Conservation (phyloP, 2,113 vertebrate genomes). For the Chrysochloris asiatica region DNA sequence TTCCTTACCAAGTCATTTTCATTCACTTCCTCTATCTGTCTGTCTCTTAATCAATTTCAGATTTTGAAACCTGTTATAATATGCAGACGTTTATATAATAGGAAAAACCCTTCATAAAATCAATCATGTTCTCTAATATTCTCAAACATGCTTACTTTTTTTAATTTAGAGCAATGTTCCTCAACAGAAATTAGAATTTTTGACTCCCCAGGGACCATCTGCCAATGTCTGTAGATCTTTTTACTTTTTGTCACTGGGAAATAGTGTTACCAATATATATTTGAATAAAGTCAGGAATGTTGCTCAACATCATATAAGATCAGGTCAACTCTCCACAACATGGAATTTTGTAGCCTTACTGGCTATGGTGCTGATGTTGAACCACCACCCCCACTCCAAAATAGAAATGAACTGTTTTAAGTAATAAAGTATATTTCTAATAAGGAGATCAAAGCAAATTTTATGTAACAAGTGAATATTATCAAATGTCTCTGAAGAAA, state of each 20-base stretch:
- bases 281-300: neutral
- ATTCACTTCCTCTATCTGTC: neutral
- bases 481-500: neutral
- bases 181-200: accelerated
- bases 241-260: neutral
- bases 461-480: neutral
- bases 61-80: neutral
- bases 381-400: neutral
- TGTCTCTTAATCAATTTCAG: neutral
- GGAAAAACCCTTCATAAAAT: neutral
- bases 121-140: neutral
- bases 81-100: neutral
- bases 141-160: neutral
- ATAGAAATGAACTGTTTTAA: neutral
- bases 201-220: neutral
- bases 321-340: accelerated
- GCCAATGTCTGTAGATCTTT: neutral
- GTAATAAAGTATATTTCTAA: neutral
- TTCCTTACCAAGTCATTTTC: neutral
- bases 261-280: accelerated
- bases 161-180: neutral
- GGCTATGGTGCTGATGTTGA: neutral
- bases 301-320: neutral
- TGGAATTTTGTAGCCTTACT: neutral
- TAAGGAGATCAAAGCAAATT: neutral